A percentile compares a stretch with the other conserved stretches of the same genome.
Evolutionary conservation across 1,140 invertebrate species (phyloP).

Genomic region (Drosophila teissieri): DNA sequence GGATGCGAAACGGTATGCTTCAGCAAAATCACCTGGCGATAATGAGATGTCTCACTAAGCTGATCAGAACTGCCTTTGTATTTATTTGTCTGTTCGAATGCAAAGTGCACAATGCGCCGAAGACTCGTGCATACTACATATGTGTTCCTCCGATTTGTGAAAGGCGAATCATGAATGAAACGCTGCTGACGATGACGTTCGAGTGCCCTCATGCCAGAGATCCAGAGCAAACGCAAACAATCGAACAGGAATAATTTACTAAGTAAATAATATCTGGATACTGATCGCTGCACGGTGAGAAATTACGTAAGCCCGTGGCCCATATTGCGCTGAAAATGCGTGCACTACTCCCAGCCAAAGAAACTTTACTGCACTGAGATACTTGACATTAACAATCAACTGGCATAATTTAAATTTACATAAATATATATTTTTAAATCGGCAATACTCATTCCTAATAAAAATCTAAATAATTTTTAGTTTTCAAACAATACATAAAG

Average conservation of each 20-base stretch:
- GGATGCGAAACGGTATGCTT: constrained; percentile 23
- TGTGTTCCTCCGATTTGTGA: constrained; percentile 56
- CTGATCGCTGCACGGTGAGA: constrained; percentile 20
- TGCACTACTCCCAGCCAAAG: no score
- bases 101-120: constrained; percentile 43
- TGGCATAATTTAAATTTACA: no score
- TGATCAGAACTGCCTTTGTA: constrained; percentile 51
- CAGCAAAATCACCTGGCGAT: constrained; percentile 40
- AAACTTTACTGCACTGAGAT: no score
- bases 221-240: constrained; percentile 82
- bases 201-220: constrained; percentile 78
- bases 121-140: constrained; percentile 10
- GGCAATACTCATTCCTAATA: no score
- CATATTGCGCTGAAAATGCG: not conserved
- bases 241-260: constrained; percentile 83
- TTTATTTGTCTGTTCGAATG: constrained; percentile 52
- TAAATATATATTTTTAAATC: no score
- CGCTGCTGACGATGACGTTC: constrained; percentile 77
- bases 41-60: constrained; percentile 64
- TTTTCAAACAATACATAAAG: no score
- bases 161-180: constrained; percentile 80
- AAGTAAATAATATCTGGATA: constrained; percentile 75
- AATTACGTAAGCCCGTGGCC: not conserved
- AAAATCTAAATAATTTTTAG: no score
- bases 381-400: no score